Evolutionary conservation across 2,797 vertebrate species (phyloP), one percentile per base, ranked within the genome.

Genomic region (Helicolenus hilgendorfi): DNA sequence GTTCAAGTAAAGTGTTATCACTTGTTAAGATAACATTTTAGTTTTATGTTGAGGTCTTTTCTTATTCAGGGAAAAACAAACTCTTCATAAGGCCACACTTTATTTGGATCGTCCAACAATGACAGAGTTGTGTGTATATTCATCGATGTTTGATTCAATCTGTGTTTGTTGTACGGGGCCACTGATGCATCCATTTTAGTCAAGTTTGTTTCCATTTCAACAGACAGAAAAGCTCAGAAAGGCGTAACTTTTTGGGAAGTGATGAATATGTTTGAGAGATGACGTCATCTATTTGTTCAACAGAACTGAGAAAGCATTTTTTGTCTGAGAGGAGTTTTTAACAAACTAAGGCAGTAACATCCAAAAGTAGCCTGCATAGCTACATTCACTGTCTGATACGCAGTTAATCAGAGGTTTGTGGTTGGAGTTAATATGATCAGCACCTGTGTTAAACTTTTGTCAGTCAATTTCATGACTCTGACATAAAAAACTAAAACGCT

Each of bases 151-250:
- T 86, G 74, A 72, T 84, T 33, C 75, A 80, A 4, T 27, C 64
- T 72, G 78, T 85, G 78, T 85, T 92, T 89, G 80, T 84, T 89
- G 77, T 88, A 81, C 63, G 7, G 63, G 71, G 83, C 80, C 83
- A 88, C 81, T 74, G 81, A 63, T 13, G 69, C 76, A 87, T 81
- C 71, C 62, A 83, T 89, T 83, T 83, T n/a, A 78, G 59, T 72
- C 56, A 80, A 68, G 45, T 83, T 83, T 89, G 84, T 90, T 85
- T 85, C 79, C 70, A 72, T 89, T 81, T 83, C 72, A 72, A 77
- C 69, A 85, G 70, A 78, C 72, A 77, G 11, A 69, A 60, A 84
- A 72, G 53, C 58, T 81, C 56, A 60, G 74, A 92, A 49, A 79
- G 38, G 68, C 76, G 26, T 77, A 59, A 85, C 27, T 59, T 83